Evolutionary conservation across 2,797 vertebrate species (phyloP).

Genomic region (Lepidocolaptes lacrymiger): DNA sequence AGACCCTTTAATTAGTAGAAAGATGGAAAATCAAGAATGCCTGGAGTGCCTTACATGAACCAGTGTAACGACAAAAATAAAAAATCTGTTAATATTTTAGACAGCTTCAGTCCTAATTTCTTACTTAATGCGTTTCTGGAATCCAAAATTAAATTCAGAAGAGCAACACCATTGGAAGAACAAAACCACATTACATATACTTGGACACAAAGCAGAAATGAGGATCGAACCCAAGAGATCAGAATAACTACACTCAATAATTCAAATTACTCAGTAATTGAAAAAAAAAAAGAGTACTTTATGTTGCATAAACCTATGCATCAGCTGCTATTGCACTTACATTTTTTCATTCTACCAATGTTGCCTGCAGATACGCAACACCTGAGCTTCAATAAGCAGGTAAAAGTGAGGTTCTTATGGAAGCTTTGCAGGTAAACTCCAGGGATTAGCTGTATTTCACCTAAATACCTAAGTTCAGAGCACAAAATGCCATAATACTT

Average conservation of each 20-base stretch:
- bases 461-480: not conserved
- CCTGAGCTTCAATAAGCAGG: not conserved
- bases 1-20: not conserved
- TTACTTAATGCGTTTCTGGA: not conserved
- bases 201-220: not conserved
- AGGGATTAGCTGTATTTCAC: not conserved
- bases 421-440: not conserved
- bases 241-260: not conserved
- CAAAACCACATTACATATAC: not conserved
- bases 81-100: not conserved
- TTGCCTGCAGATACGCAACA: not conserved
- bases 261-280: not conserved
- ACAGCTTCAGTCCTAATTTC: not conserved
- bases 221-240: not conserved
- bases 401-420: not conserved
- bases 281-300: not conserved
- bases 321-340: not conserved
- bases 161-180: not conserved
- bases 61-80: not conserved
- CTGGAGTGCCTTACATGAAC: not conserved
- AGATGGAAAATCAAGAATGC: not conserved
- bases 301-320: not conserved
- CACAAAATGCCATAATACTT: not conserved
- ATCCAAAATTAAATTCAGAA: not conserved
- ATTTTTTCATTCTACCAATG: not conserved